Evolutionary conservation across 2,888 invertebrate species (phyloP), one percentile per base, ranked within the genome.

Genomic region (Platerodrilus igneus): DNA sequence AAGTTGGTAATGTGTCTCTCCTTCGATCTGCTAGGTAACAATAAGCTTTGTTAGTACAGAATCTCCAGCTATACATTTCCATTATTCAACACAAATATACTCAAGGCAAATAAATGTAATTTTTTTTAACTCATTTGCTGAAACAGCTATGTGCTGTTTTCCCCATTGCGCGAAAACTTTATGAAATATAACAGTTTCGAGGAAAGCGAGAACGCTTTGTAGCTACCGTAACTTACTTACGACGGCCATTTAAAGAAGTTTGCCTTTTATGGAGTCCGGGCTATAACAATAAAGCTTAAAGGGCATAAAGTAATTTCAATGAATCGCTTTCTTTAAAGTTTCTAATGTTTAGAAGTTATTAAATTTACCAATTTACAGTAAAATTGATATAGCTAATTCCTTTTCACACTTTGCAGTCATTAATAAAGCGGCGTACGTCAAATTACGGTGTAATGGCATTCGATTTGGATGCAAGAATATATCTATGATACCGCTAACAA

Each of bases 281-380:
- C 37, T 47, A 49, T 42, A 51, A 47, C 47, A 52, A 50, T 54
- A 51, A 53, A 55, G 50, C 48, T 51, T 46, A 40, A 43, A 40
- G 28, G 44, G n/a, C 45, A 46, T 37, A 37, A 46, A 41, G 33
- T 36, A 46, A 36, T 45, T 40, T 35, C 38, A 41, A 48, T 48
- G 44, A 48, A 48, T 46, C 31, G 36, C 30, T 8, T 44, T 19
- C 17, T 41, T 41, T 31, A 29, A 27, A 28, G 28, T 42, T 37
- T 31, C n/a, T n/a, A n/a, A n/a, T n/a, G n/a, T n/a, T n/a, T n/a
- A n/a, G n/a, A n/a, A n/a, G n/a, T n/a, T n/a, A n/a, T n/a, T n/a
- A n/a, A n/a, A n/a, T n/a, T n/a, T n/a, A n/a, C n/a, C n/a, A n/a
- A n/a, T n/a, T n/a, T n/a, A n/a, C n/a, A n/a, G n/a, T n/a, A n/a